phyloP scores from a whole-genome alignment of 2,888 invertebrate genomes.

The Drosophila setosimentum region DNA sequence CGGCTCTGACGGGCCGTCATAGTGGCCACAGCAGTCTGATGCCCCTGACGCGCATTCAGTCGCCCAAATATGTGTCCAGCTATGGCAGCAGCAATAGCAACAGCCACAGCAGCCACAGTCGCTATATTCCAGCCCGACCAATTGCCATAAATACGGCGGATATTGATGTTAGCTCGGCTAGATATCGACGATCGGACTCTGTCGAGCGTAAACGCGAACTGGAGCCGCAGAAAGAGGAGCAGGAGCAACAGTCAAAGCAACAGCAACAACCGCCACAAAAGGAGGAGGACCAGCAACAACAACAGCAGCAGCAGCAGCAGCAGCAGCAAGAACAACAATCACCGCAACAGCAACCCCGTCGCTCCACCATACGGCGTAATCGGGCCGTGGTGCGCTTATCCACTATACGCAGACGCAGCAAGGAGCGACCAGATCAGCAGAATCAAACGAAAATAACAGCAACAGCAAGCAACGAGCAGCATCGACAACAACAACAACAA shows the following conservation, averaged over 20 bases:
- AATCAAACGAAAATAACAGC: conserved; percentile 6
- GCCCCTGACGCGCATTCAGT: conserved; percentile 86
- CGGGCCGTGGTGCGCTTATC: conserved; percentile 91
- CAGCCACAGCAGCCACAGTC: conserved; percentile 79
- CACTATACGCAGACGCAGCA: conserved; percentile 86
- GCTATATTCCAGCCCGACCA: conserved; percentile 87
- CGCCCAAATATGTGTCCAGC: conserved; percentile 86
- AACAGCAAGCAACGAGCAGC: conserved; percentile 3
- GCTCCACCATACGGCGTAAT: conserved; percentile 89
- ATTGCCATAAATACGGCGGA: conserved; percentile 93
- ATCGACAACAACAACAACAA: background rate
- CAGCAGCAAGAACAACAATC: conserved; percentile 71
- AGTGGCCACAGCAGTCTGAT: conserved; percentile 79
- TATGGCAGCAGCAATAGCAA: conserved; percentile 76
- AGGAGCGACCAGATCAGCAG: conserved; percentile 55
- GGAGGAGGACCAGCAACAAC: conserved; percentile 60
- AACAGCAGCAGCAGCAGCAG: conserved; percentile 75
- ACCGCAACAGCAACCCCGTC: conserved; percentile 83
- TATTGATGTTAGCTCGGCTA: conserved; percentile 92
- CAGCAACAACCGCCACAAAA: too few species aligned
- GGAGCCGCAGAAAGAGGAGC: conserved; percentile 19
- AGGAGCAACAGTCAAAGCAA: conserved; percentile 52
- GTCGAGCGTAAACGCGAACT: conserved; percentile 29
- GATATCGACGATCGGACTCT: conserved; percentile 84
- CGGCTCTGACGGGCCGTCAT: conserved; percentile 68